Evolutionary conservation across 1,140 invertebrate genomes (phyloP).

Genomic region (Pogonomyrmex californicus): DNA sequence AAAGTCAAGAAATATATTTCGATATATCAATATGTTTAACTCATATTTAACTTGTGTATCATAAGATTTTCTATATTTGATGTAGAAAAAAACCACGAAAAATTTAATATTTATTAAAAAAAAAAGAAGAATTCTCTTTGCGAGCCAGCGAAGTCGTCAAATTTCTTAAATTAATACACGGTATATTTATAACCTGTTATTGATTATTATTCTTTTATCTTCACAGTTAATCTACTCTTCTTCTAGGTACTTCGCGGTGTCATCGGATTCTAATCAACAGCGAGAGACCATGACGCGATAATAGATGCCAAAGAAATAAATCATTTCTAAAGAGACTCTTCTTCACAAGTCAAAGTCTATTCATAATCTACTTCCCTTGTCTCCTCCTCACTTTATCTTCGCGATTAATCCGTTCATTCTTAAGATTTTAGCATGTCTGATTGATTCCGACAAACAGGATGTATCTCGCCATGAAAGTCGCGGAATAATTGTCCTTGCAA

Average conservation of each 20-base stretch:
- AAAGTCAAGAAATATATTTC: neutral
- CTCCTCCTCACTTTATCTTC: neutral
- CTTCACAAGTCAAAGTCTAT: slow-evolving; percentile 2
- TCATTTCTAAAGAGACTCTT: neutral
- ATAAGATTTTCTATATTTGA: too few relatives aligned
- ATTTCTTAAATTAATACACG: neutral
- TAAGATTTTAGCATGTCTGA: neutral
- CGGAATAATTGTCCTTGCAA: neutral
- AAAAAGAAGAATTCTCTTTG: neutral
- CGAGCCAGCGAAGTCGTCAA: neutral
- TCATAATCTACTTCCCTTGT: neutral
- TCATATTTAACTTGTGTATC: neutral
- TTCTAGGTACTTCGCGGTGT: neutral
- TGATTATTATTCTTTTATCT: neutral
- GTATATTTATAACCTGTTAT: neutral
- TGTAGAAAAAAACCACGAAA: too few relatives aligned
- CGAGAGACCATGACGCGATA: neutral
- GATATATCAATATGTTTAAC: neutral
- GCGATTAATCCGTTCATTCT: neutral
- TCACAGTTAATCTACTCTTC: neutral
- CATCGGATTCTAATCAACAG: neutral
- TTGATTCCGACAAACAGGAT: neutral
- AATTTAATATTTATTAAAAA: too few relatives aligned
- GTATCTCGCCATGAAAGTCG: neutral
- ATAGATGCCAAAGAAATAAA: neutral